phyloP scores from a whole-genome alignment of 2,888 invertebrate species.

The Pseudanteris insignis region DNA sequence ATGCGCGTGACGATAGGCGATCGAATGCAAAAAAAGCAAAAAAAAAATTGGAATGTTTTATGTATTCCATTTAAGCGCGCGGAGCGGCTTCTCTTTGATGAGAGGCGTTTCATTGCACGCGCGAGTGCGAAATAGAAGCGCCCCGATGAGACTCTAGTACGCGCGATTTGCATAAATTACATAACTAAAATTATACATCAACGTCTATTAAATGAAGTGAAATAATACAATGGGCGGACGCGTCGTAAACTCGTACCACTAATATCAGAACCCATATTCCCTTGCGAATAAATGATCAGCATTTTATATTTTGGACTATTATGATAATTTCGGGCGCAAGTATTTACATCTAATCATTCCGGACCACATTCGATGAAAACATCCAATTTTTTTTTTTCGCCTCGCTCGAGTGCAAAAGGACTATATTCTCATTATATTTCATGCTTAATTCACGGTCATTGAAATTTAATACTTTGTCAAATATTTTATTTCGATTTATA shows the following conservation, averaged over 20 bases:
- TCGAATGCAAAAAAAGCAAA: conserved; percentile 32
- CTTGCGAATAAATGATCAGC: conserved; percentile 2
- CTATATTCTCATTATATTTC: no score
- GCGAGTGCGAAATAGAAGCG: conserved; percentile 19
- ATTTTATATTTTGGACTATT: no score
- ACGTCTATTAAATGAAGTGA: conserved; percentile 24
- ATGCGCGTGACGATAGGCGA: conserved; percentile 26
- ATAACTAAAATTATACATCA: conserved; percentile 36
- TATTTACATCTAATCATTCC: no score
- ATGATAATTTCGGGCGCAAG: no score
- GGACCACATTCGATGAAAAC: no score
- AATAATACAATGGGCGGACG: conserved; percentile 37
- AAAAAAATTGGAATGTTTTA: no score
- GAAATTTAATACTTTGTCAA: no score
- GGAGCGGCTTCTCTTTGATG: conserved; percentile 35
- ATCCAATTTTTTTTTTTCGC: no score
- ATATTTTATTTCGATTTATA: no score
- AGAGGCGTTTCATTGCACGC: conserved; percentile 26
- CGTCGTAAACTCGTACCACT: conserved; percentile 31
- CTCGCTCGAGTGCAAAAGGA: no score
- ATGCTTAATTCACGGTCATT: no score
- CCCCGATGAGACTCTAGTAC: conserved; percentile 14
- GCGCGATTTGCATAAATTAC: conserved; percentile 41
- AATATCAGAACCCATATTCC: conserved; percentile 4
- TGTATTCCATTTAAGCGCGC: conserved; percentile 38